Evolutionary conservation across 2,113 vertebrate genomes (phyloP), one percentile per base, ranked within the genome.

Genomic region (Ammodytes dubius): DNA sequence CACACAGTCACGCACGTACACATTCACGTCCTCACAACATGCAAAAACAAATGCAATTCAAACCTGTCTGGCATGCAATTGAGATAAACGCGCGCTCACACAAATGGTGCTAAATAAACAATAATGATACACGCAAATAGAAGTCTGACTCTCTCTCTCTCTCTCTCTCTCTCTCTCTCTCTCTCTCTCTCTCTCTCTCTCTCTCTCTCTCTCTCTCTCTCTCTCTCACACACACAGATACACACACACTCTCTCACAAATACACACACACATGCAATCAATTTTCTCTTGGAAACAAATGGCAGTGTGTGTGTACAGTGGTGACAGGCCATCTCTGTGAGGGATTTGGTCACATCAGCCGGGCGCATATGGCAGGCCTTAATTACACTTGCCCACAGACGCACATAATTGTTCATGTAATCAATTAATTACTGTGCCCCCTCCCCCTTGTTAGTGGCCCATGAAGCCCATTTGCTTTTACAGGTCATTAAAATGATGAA

Each of bases 401-500:
- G 54, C 79, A 69, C 67, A 66, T 90, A 92, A 93, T 94, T 93
- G 90, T 93, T 94, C 86, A 91, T 91, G 88, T 91, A 87, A 94
- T 94, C 90, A 89, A 93, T 94, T 89, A 84, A 92, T 93, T 84
- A 87, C 87, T 83, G 78, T 52, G 37, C 43, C 17, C 61, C 56
- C 63, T 63, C 53, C 61, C 70, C 52, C 74, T 80, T 68, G 75
- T 93, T 89, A 87, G 86, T 88, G 84, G 77, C 89, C 88, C 77
- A 78, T 86, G 74, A 90, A 91, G 81, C 84, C 82, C 87, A 89
- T 91, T 94, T 93, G 64, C 81, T 87, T 91, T 90, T 84, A 86
- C 83, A 84, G 84, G 85, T 85, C 88, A 81, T 95, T 95, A 94
- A 92, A 85, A 81, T 93, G 92, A 94, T 90, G 59, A 87, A 93